phyloP scores from a whole-genome alignment of 2,113 vertebrate genomes.

The Dipodomys stephensi region DNA sequence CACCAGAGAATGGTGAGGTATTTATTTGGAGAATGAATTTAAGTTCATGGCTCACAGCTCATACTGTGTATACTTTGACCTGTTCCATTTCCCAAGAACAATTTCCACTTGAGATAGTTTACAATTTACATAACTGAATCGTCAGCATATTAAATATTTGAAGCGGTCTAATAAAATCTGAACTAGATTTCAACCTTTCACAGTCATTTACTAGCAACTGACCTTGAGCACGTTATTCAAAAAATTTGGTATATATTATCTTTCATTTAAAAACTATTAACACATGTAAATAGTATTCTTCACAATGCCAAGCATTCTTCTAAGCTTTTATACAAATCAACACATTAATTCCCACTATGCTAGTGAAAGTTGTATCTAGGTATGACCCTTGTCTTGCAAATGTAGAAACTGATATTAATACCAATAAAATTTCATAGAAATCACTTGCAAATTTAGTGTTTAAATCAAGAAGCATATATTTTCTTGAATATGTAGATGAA shows the following conservation, averaged over 20 bases:
- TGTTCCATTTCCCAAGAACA: neutral
- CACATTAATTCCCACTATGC: neutral
- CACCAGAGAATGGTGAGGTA: neutral
- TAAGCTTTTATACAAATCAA: neutral
- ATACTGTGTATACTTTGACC: neutral
- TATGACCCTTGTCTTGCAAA: neutral
- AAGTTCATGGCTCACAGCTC: neutral
- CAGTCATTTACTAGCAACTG: neutral
- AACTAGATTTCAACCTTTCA: neutral
- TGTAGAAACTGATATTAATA: neutral
- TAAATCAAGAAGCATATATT: neutral
- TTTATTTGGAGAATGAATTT: neutral
- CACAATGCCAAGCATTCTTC: neutral
- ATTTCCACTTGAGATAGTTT: neutral
- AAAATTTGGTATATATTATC: neutral
- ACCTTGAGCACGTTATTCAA: neutral
- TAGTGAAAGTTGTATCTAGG: neutral
- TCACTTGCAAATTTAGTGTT: neutral
- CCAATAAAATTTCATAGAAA: neutral
- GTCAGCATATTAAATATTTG: neutral
- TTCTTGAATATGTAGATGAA: neutral
- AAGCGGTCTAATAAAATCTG: neutral
- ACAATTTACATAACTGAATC: neutral
- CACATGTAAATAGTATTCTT: neutral
- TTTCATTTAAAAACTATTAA: constrained; percentile 3